Evolutionary conservation across 2,113 vertebrate species (phyloP).

Genomic region (Ptyas mucosa): DNA sequence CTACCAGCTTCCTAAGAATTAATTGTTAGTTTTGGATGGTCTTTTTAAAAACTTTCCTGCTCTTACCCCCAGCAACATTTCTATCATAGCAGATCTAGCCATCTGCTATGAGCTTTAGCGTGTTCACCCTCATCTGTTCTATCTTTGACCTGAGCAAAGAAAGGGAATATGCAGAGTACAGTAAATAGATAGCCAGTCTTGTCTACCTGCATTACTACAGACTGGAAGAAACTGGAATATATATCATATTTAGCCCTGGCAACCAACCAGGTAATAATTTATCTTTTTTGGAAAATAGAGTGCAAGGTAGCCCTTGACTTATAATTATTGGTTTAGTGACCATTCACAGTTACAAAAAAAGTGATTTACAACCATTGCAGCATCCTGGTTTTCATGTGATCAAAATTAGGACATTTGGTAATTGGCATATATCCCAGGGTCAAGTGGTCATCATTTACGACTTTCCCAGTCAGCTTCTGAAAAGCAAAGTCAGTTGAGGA

Average conservation of each 20-base stretch:
- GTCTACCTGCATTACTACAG: no score
- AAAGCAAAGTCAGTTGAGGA: not conserved
- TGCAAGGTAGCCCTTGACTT: not conserved
- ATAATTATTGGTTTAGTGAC: not conserved
- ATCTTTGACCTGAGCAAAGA: not conserved
- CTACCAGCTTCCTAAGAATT: not conserved
- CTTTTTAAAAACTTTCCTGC: not conserved
- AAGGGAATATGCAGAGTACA: not conserved
- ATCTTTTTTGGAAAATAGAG: not conserved
- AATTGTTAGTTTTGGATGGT: not conserved
- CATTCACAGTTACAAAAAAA: not conserved
- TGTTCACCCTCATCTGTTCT: not conserved
- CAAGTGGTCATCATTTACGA: not conserved
- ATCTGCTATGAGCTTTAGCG: not conserved
- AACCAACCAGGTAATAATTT: no score
- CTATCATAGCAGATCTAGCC: no score
- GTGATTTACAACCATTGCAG: not conserved
- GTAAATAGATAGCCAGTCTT: not conserved
- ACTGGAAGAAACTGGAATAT: not conserved
- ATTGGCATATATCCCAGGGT: not conserved
- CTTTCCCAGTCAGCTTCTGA: not conserved
- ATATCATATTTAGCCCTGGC: not conserved
- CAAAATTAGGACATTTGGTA: not conserved
- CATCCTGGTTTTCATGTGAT: not conserved
- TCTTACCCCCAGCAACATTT: not conserved